Base-by-base conservation (phyloP, 2,888 invertebrate genomes). In the Chorisops tibialis region DNA sequence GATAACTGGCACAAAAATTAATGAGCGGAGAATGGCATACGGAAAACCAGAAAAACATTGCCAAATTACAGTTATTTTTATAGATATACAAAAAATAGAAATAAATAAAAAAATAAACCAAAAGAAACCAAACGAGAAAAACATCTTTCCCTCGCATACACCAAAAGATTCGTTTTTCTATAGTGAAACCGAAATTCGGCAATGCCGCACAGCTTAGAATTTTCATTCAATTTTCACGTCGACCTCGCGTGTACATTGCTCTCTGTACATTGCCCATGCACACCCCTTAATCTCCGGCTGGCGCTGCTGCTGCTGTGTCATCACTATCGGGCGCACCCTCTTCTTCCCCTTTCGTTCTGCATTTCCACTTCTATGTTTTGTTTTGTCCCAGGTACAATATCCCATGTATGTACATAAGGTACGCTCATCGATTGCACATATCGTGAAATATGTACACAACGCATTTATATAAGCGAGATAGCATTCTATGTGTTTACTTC, bases 231-330 rank as follows among this genome's bases (percentile, higher is more conserved):
- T 24, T 49, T 24, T 35, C 30, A 50, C 24, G 51, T 14, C 51
- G 51, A 51, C 51, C 51, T 51, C 51, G 51, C 51, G 38, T 51
- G 51, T 51, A 51, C 51, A 21, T 51, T 51, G 51, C 37, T 51
- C 51, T 51, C 51, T 38, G 18, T 24, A 38, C 51, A 6, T 24
- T 35, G 35, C 50, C 11, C 18, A 21, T 22, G 48, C n/a, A 30
- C 35, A 16, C 6, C 24, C 41, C 16, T 41, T n/a, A 16, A 41
- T 14, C 41, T 12, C 16, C n/a, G 24, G 30, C 24, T 30, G 49
- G 2, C 38, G 51, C 51, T 49, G 30, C 24, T 30, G 49, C 5
- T 51, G 51, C 51, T 51, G 14, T 51, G 35, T 16, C 43, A 43
- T 16, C n/a, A 22, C 16, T 30, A n/a, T n/a, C 50, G 14, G 37